Percentiles rank a stretch among this genome's conserved stretches.
These are phyloP conservation scores for Regulus satrapa DNA, from an alignment of 2,113 vertebrate genomes.

Conservation along the genomic window DNA sequence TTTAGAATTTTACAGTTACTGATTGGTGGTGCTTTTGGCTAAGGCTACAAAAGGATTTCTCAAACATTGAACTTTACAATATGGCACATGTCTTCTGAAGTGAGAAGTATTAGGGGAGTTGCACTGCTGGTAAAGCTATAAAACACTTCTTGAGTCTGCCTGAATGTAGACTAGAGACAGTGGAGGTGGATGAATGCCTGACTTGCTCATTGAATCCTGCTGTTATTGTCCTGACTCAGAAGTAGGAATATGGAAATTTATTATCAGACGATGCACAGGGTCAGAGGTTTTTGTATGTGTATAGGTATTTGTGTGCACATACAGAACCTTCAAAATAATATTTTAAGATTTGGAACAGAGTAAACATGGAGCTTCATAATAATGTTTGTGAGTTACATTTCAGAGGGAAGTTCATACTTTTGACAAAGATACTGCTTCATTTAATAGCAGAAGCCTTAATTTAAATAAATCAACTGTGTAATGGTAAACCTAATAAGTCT, in stretches of 20 bases:
- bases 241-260: neutral
- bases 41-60: neutral
- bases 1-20: neutral
- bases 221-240: neutral
- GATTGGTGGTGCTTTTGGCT: neutral
- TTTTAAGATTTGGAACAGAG: neutral
- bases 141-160: neutral
- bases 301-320: neutral
- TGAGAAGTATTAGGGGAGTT: neutral
- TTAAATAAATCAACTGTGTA: neutral
- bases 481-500: neutral
- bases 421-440: neutral
- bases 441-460: neutral
- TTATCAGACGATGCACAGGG: neutral
- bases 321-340: neutral
- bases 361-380: neutral
- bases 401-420: neutral
- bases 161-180: neutral
- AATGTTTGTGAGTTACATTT: neutral
- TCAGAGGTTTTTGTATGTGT: neutral
- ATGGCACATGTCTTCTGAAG: neutral
- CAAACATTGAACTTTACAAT: neutral
- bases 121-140: neutral
- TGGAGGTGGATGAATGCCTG: neutral
- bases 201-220: neutral